Conservation (phyloP, 2,888 invertebrate genomes). For the Plebejus anna region DNA sequence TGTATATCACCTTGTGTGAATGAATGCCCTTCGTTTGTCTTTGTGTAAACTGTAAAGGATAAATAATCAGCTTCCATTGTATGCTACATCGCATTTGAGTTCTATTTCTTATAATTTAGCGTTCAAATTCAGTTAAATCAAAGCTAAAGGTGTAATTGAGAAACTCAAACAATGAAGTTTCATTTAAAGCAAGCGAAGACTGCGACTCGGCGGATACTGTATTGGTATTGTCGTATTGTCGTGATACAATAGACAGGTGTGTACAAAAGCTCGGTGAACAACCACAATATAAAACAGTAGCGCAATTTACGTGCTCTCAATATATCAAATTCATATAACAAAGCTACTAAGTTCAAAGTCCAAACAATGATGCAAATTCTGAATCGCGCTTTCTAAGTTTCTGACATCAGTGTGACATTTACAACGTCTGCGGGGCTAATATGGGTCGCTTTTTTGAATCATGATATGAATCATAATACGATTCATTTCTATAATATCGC, state of each 20-base stretch:
- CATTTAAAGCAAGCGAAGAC: background rate
- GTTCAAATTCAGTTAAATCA: too few species aligned
- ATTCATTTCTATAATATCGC: too few species aligned
- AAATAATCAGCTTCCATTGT: too few species aligned
- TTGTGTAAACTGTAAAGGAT: too few species aligned
- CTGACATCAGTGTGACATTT: too few species aligned
- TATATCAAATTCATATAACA: background rate
- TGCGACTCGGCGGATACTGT: background rate
- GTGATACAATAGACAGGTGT: background rate
- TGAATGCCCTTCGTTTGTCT: too few species aligned
- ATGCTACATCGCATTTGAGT: too few species aligned
- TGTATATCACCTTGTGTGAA: too few species aligned
- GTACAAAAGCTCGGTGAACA: background rate
- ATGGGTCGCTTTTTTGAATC: too few species aligned
- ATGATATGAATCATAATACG: too few species aligned
- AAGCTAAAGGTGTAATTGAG: background rate
- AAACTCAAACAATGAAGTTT: background rate
- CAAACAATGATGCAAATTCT: background rate
- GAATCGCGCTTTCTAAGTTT: background rate
- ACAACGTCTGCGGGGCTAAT: background rate
- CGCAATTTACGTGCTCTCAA: background rate
- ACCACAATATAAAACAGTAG: background rate
- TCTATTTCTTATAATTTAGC: too few species aligned
- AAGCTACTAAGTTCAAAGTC: background rate
- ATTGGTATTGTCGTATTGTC: background rate